phyloP scores from a whole-genome alignment of 1,140 invertebrate species.

The Sarcophaga bullata region DNA sequence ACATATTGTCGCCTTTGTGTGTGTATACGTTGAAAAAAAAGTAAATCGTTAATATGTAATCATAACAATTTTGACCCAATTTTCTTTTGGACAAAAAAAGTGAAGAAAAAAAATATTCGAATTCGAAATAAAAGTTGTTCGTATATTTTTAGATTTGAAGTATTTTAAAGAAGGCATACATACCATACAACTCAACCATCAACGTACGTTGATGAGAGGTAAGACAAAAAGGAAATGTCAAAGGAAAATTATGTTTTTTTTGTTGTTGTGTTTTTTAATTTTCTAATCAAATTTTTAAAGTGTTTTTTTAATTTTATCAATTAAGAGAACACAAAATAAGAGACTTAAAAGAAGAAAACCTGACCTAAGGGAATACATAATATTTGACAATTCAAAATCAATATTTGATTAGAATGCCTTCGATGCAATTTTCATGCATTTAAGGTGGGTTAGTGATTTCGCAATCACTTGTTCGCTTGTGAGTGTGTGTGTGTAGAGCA shows the following conservation, averaged over 20 bases:
- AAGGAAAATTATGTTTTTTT: conserved; percentile 14
- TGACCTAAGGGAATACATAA: conserved; percentile 33
- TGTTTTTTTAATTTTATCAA: background rate
- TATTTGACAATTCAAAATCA: background rate
- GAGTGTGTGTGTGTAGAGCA: background rate
- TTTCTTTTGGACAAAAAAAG: conserved; percentile 41
- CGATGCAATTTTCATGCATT: background rate
- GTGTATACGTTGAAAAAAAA: background rate
- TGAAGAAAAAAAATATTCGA: too few relatives aligned
- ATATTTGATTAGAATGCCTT: background rate
- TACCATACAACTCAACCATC: too few relatives aligned
- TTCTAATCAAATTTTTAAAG: background rate
- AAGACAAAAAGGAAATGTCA: conserved; percentile 19
- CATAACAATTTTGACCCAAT: conserved; percentile 65
- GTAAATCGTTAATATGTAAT: conserved; percentile 51
- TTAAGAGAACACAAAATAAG: conserved; percentile 20
- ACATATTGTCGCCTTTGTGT: background rate
- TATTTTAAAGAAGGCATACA: background rate
- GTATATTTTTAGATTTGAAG: background rate
- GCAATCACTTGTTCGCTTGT: background rate
- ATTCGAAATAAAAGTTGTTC: background rate
- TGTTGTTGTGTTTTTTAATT: background rate
- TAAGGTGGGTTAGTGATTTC: conserved; percentile 4
- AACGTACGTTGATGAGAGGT: too few relatives aligned
- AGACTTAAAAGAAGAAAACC: conserved; percentile 37